Evolutionary conservation across 2,888 invertebrate species (phyloP), one percentile per base, ranked within the genome.

Genomic region (Eubasilissa splendida): DNA sequence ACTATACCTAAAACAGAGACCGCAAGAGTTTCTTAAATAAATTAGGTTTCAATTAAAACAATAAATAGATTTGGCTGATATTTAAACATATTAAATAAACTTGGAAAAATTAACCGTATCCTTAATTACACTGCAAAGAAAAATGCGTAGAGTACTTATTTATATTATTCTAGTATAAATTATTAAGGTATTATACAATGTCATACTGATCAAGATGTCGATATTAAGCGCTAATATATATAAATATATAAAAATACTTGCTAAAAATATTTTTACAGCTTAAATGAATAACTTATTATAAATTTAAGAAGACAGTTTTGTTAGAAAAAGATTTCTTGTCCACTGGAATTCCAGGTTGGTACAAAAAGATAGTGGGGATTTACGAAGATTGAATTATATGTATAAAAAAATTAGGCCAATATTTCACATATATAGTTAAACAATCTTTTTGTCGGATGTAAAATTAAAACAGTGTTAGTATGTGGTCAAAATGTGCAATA

Each of bases 11-110:
- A 77, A 73, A 53, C 54, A 70, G 54, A 78, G 63, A 76, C 54
- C 33, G 56, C 14, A 60, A 78, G 60, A 33, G 53, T 52, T 60
- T 56, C 74, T 74, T 71, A 76, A 66, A 76, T 70, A 80, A 76
- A 76, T 56, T 76, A 80, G 50, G 65, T 14, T 63, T 79, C 59
- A 74, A 66, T 65, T 79, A 68, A 65, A 82, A 82, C 78, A 83
- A 83, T 83, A 83, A 83, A 83, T 83, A 83, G 73, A 82, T 84
- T 84, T 84, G 82, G 82, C 81, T 77, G 76, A 65, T 73, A 76
- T 58, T 60, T 63, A 71, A 70, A 70, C 78, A 70, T 53, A 71
- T 31, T 65, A 53, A 79, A 58, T 73, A 77, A 68, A 73, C 56
- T 68, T 77, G 56, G 33, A 77, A 70, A 68, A 63, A 63, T 31